Base-by-base conservation (phyloP, 2,113 vertebrate species). In the Mastomys natalensis region DNA sequence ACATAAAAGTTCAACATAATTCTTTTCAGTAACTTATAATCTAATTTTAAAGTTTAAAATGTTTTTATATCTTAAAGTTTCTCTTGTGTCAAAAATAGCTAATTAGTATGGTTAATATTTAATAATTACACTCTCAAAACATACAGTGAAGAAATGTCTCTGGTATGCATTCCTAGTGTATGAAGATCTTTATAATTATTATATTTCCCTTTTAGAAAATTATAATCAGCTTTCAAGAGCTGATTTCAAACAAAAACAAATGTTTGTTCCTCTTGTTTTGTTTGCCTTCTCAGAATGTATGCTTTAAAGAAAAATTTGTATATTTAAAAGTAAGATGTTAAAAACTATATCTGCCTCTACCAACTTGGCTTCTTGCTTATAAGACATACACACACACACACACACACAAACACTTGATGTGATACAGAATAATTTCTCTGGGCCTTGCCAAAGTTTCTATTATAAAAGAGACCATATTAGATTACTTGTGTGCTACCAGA, bases 401-500 rank as follows among this genome's bases (percentile, higher is more conserved):
- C 7, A 87, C 9, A 90, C 19, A 88, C 29, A 91, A 82, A 94
- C 72, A 89, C 45, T 93, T 81, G 43, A 87, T 77, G 31, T 93
- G 58, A 87, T 40, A 90, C 72, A 97, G 76, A 95, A 96, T 91
- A 82, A 95, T 93, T 95, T 95, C 87, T 85, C 89, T 94, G 43
- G 66, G 62, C 76, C 73, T 88, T 97, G 91, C 89, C 96, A 96
- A 94, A 82, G 80, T 92, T 97, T 97, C 96, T 96, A 93, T 92
- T 96, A 96, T 96, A 80, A 96, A 97, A 96, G 81, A 90, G 45
- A 45, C 80, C 93, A 94, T 96, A 97, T 90, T 97, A 90, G 53
- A 90, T 97, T 96, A 97, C 96, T 90, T 68, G 74, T 92, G 72
- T 97, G 81, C 89, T 97, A 97, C 96, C 95, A 96, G 85, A 98